Evolutionary conservation across 1,140 invertebrate genomes (phyloP).

Genomic region (Trichonephila inaurata): DNA sequence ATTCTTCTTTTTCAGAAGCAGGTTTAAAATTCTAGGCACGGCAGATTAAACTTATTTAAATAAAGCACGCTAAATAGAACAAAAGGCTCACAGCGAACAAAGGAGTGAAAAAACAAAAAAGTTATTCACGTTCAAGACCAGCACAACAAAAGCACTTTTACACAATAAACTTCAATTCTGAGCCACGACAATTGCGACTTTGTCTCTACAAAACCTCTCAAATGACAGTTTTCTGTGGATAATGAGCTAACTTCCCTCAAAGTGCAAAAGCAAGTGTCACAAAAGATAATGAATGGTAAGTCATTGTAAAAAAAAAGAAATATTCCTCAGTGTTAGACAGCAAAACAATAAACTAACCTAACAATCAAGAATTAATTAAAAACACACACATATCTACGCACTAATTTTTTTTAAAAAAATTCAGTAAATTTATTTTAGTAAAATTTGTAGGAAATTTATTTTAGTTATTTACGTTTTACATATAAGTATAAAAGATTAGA

Average conservation of each 20-base stretch:
- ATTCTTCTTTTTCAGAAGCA: background rate
- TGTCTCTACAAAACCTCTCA: background rate
- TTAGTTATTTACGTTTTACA: too few species aligned
- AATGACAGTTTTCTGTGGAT: background rate
- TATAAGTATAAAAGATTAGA: too few species aligned
- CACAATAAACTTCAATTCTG: slow-evolving; percentile 15
- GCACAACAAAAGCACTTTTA: slow-evolving; percentile 3
- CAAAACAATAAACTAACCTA: background rate
- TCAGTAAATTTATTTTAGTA: too few species aligned
- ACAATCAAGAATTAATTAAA: too few species aligned
- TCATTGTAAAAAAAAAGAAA: background rate
- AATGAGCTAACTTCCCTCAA: background rate
- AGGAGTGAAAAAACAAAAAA: background rate
- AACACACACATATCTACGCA: too few species aligned
- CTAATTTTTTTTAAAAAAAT: too few species aligned
- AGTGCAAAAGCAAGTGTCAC: background rate
- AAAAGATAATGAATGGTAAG: background rate
- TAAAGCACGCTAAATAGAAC: background rate
- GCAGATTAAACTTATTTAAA: background rate
- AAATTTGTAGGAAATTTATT: too few species aligned
- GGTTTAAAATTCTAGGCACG: background rate
- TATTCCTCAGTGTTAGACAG: background rate
- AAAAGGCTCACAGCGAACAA: background rate
- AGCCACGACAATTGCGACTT: background rate
- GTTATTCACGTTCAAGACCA: slow-evolving; percentile 1